Evolutionary conservation across 2,888 invertebrate genomes (phyloP).

Genomic region (Pemphredon lugubris): DNA sequence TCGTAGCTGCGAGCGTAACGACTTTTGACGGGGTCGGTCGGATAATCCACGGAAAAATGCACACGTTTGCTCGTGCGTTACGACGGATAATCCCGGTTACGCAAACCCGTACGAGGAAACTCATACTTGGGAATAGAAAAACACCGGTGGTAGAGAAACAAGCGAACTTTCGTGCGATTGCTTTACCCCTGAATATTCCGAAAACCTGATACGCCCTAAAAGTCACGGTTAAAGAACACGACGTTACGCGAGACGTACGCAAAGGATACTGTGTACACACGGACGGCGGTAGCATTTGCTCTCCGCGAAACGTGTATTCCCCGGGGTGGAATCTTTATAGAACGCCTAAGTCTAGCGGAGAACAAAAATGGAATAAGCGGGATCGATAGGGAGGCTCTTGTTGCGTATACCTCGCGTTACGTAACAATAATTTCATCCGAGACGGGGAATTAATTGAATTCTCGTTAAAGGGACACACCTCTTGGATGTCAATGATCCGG

Average conservation of each 20-base stretch:
- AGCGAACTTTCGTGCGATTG: no score
- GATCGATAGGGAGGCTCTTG: conserved; percentile 39
- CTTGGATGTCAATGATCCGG: no score
- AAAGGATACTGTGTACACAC: background rate
- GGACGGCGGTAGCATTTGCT: background rate
- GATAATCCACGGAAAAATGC: conserved; percentile 29
- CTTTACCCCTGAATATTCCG: no score
- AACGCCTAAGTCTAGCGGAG: background rate
- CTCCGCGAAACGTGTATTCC: conserved; percentile 8
- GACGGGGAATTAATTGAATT: no score
- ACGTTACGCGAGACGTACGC: no score
- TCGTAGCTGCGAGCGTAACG: conserved; percentile 25
- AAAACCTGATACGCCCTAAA: no score
- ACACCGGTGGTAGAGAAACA: no score
- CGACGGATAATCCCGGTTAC: background rate
- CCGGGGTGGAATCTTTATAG: conserved; percentile 18
- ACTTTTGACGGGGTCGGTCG: conserved; percentile 38
- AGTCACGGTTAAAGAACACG: no score
- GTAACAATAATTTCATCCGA: conserved; percentile 41
- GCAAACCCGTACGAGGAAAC: conserved; percentile 27
- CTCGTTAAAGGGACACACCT: no score
- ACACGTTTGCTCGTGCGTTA: background rate
- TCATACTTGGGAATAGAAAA: no score
- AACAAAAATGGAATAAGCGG: conserved; percentile 20
- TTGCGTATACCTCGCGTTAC: conserved; percentile 20